These are phyloP conservation scores for Trachelus iudaicus DNA, from an alignment of 2,888 invertebrate species.

Conservation along the genomic window DNA sequence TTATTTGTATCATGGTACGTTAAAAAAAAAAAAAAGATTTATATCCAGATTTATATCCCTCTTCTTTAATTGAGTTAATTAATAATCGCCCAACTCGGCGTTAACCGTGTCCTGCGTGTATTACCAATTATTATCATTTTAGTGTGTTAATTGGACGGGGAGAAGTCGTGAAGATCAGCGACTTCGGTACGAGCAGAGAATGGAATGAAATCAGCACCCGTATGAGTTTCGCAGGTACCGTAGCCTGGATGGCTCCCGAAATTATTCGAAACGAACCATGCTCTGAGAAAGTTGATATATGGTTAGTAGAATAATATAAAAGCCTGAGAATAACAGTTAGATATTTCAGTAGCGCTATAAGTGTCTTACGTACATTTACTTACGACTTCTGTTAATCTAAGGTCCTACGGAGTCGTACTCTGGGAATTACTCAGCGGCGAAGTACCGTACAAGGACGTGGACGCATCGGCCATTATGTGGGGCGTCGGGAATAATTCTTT, in stretches of 20 bases:
- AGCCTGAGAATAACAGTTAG: background rate
- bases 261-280: constrained; percentile 96
- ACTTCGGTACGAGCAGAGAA: constrained; percentile 95
- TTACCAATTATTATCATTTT: constrained; percentile 45
- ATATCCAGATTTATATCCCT: constrained; percentile 7
- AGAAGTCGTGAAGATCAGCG: constrained; percentile 92
- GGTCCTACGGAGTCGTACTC: constrained; percentile 95
- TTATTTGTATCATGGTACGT: background rate
- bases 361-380: background rate
- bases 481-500: constrained; percentile 96
- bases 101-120: background rate
- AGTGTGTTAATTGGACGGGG: constrained; percentile 88
- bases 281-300: constrained; percentile 97
- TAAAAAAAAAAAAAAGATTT: constrained; percentile 8
- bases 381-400: constrained; percentile 31
- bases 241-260: constrained; percentile 99
- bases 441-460: constrained; percentile 93
- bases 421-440: constrained; percentile 98
- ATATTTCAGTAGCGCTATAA: background rate
- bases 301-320: constrained; percentile 69
- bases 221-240: constrained; percentile 98
- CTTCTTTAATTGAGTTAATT: constrained; percentile 4
- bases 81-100: background rate
- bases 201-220: constrained; percentile 95
- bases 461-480: constrained; percentile 97